Conservation (phyloP, 2,888 invertebrate genomes). For the Acronicta alni region DNA sequence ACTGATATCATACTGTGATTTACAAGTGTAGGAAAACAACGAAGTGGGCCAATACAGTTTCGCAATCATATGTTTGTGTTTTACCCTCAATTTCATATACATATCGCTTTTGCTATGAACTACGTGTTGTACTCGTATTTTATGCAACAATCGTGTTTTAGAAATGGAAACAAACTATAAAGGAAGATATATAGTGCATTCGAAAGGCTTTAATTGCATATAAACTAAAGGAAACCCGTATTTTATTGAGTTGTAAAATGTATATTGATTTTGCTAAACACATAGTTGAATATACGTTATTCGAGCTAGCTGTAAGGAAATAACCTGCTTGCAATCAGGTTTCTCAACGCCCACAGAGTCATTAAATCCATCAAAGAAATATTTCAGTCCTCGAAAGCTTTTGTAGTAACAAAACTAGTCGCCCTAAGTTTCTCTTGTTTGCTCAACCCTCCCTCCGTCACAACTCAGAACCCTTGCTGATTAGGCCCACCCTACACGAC, state of each 20-base stretch:
- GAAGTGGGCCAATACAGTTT: conserved; percentile 46
- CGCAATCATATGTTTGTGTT: conserved; percentile 45
- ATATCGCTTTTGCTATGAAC: conserved; percentile 25
- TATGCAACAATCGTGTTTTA: conserved; percentile 42
- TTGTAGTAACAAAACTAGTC: conserved; percentile 53
- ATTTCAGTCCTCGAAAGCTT: conserved; percentile 42
- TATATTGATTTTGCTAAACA: background rate
- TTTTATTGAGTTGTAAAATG: conserved; percentile 20
- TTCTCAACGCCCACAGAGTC: conserved; percentile 19
- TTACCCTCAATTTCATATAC: conserved; percentile 48
- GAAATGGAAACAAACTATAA: conserved; percentile 43
- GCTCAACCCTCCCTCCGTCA: conserved; percentile 59
- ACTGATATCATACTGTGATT: conserved; percentile 40
- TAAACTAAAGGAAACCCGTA: conserved; percentile 9
- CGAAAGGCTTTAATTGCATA: conserved; percentile 35
- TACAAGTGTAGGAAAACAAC: conserved; percentile 35
- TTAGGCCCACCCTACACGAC: conserved; percentile 60
- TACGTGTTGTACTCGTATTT: conserved; percentile 28
- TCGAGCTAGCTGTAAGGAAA: background rate
- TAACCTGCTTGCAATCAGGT: conserved; percentile 6
- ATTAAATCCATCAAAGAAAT: conserved; percentile 44
- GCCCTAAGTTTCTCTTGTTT: conserved; percentile 54
- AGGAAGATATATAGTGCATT: conserved; percentile 36
- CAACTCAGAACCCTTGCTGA: conserved; percentile 60
- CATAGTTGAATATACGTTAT: background rate